Base-by-base conservation (phyloP, 2,797 vertebrate genomes). In the Tachyglossus aculeatus region DNA sequence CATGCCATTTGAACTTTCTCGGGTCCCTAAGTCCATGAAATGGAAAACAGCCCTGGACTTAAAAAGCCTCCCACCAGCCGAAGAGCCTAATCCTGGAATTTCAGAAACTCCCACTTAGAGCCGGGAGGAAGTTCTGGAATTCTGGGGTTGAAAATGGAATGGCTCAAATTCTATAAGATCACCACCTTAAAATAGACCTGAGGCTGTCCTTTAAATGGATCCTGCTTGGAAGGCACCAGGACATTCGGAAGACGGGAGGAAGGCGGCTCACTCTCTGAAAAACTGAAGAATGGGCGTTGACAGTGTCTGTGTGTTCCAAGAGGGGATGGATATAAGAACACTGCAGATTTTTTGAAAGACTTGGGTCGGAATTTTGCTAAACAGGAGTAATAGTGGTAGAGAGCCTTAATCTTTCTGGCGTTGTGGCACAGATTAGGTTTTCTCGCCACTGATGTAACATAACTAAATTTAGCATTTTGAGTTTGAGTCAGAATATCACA, bases 61-160 rank as follows among this genome's bases (percentile, higher is more conserved):
- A 59, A 67, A 51, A 43, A 48, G 9, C n/a, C n/a, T n/a, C n/a
- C n/a, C n/a, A n/a, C n/a, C n/a, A n/a, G n/a, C 40, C 51, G 56
- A 68, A 47, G 43, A 53, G 52, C 27, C 45, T 66, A 66, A 69
- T 56, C 74, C 65, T 69, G 57, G 52, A 48, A 45, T 70, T 34
- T 36, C 60, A 40, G 51, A 50, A n/a, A 52, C 39, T 53, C 66
- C 19, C 24, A 47, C 5, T 15, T 53, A 2, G 32, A 50, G 58
- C 47, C 21, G 45, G 34, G 5, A 47, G 44, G 15, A 15, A 47
- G 14, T 7, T 27, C 29, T 19, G 29, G 14, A 18, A 9, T 19
- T 47, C 7, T 15, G 24, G 19, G 47, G 14, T 18, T 9, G 44
- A 15, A 47, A 13, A 60, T 50, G 60, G 52, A 50, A 52, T 50